Base-by-base conservation (phyloP, 2,888 invertebrate genomes). In the Pristionchus entomophagus region DNA sequence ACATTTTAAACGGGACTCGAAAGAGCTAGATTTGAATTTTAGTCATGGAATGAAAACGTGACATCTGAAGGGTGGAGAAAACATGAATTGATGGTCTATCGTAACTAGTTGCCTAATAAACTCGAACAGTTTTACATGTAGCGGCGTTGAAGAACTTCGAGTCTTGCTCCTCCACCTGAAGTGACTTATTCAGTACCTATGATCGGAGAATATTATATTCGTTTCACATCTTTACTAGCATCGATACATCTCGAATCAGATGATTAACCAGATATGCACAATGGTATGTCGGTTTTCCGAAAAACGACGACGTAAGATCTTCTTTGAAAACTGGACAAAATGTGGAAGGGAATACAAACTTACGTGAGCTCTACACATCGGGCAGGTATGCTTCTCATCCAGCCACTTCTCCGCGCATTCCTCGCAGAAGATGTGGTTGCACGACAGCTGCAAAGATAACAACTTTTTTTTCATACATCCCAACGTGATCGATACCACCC, bases 331-430 rank as follows among this genome's bases (percentile, higher is more conserved):
- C n/a, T n/a, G n/a, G n/a, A n/a, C n/a, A n/a, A n/a, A n/a, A n/a
- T n/a, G n/a, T n/a, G n/a, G n/a, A 45, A 45, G 45, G 14, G 14
- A 45, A 45, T 45, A 45, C 8, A 45, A 38, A 85, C 86, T 87
- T 41, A 90, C 89, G 41, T 87, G 87, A 19, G 89, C 88, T 35
- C 92, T 86, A 83, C 92, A 92, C 84, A 91, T 90, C 10, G 92
- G 92, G 51, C 92, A 92, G 0, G 91, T 92, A 22, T 88, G 87
- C 35, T 91, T 89, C 84, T 88, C 87, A 51, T 91, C 91, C 59
- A 91, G 80, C 91, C 92, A 92, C 17, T 91, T 91, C 45, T 91
- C 90, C 32, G 92, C 91, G 77, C 92, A 92, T 12, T 86, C 86
- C 51, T 88, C 87, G 78, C 92, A 92, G 86, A 92, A 92, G 22